phyloP scores from a whole-genome alignment of 2,113 vertebrate species.

The Paraplagusia blochii region DNA sequence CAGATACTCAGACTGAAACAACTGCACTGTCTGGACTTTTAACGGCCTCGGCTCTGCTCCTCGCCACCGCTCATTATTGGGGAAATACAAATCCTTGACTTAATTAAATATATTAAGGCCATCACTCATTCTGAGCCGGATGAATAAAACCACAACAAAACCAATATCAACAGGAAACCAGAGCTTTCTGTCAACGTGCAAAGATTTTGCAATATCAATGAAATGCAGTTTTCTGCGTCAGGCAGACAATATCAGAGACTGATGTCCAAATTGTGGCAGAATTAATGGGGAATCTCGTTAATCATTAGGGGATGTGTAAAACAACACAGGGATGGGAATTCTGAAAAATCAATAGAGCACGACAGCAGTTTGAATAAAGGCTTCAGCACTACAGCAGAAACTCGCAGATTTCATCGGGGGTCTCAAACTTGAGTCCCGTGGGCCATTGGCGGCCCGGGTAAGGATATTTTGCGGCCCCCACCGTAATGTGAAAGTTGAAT shows the following conservation, averaged over 20 bases:
- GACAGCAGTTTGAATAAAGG: conserved; percentile 8
- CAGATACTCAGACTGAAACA: conserved; percentile 53
- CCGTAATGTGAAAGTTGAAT: no score
- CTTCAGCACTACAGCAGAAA: no score
- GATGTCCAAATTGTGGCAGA: conserved; percentile 34
- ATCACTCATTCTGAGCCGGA: conserved; percentile 40
- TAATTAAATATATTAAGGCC: conserved; percentile 55
- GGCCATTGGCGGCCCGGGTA: no score
- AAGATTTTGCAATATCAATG: conserved; percentile 26
- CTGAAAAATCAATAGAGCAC: conserved; percentile 38
- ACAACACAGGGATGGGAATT: conserved; percentile 1
- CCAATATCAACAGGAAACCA: conserved; percentile 30
- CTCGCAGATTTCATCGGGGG: no score
- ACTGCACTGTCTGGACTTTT: conserved; percentile 29
- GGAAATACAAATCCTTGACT: conserved; percentile 43
- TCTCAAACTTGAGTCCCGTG: no score
- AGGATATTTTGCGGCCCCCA: no score
- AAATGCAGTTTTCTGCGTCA: conserved; percentile 5
- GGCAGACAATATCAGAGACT: conserved; percentile 20
- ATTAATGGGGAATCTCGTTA: conserved; percentile 27
- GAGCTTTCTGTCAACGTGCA: conserved; percentile 13
- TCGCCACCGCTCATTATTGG: conserved; percentile 31
- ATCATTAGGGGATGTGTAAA: conserved; percentile 31
- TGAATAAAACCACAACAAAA: conserved; percentile 41
- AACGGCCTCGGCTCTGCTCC: conserved; percentile 5